phyloP scores from a whole-genome alignment of 2,888 invertebrate species.

The Callyntrura sp. region DNA sequence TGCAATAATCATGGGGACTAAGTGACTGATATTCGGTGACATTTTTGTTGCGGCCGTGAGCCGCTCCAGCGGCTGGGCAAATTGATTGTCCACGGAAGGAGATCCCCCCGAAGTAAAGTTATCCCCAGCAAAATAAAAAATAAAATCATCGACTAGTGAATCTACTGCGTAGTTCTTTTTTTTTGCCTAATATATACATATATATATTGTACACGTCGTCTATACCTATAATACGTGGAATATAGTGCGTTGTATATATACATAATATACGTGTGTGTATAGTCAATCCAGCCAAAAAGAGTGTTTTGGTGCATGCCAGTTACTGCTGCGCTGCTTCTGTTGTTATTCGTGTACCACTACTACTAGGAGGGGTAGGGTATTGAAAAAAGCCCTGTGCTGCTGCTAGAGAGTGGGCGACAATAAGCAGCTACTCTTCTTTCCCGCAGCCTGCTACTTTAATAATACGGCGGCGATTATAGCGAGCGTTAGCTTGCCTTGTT shows the following conservation, averaged over 20 bases:
- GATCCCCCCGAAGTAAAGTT: conserved; percentile 45
- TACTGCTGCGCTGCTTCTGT: not conserved
- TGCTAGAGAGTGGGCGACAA: not conserved
- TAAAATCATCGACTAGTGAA: not conserved
- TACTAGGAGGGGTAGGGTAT: not conserved
- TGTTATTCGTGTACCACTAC: not conserved
- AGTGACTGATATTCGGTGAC: conserved; percentile 77
- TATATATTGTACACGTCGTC: too few relatives aligned
- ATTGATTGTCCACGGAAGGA: conserved; percentile 53
- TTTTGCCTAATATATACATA: not conserved
- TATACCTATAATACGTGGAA: too few relatives aligned
- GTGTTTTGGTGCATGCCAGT: not conserved
- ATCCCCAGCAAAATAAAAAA: conserved; percentile 2
- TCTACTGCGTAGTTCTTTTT: conserved; percentile 37
- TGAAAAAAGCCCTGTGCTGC: not conserved
- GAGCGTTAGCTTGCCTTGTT: not conserved
- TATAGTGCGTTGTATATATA: not conserved
- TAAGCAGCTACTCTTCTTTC: not conserved
- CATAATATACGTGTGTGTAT: not conserved
- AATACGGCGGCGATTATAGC: not conserved
- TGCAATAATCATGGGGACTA: conserved; percentile 78
- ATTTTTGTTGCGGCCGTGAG: conserved; percentile 81
- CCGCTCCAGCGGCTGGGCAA: conserved; percentile 78
- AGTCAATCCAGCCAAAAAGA: not conserved
- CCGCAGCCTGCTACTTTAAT: not conserved